Evolutionary conservation across 1,140 invertebrate species (phyloP).

Genomic region (Drosophila navojoa): DNA sequence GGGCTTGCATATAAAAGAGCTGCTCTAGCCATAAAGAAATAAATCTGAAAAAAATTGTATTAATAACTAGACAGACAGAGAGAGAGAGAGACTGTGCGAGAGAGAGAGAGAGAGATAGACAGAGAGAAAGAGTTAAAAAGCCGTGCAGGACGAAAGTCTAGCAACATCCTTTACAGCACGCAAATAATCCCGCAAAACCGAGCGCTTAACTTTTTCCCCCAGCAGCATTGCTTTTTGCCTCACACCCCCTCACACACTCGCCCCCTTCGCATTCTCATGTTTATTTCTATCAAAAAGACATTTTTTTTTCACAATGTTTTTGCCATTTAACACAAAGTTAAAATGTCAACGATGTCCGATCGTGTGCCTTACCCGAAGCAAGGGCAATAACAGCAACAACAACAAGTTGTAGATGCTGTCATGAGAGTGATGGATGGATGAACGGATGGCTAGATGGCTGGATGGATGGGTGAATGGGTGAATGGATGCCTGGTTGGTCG

Average conservation of each 20-base stretch:
- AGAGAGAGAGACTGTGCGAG: neutral
- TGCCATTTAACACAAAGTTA: slow-evolving; percentile 73
- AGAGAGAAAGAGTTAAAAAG: slow-evolving; percentile 4
- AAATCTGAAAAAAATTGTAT: slow-evolving; percentile 12
- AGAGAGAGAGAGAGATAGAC: neutral
- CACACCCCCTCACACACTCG: neutral
- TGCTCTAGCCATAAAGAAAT: slow-evolving; percentile 11
- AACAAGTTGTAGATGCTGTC: slow-evolving; percentile 34
- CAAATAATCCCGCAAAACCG: slow-evolving; percentile 78
- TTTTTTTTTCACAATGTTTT: slow-evolving; percentile 55
- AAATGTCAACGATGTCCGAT: slow-evolving; percentile 78
- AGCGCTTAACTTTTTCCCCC: slow-evolving; percentile 72
- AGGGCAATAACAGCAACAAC: slow-evolving; percentile 47
- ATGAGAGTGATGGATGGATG: slow-evolving; percentile 61
- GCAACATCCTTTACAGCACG: slow-evolving; percentile 73
- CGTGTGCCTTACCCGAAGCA: slow-evolving; percentile 48
- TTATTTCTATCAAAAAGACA: slow-evolving; percentile 16
- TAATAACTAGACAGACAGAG: neutral
- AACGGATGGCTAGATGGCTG: slow-evolving; percentile 7
- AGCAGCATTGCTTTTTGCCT: slow-evolving; percentile 28
- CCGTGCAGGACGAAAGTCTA: slow-evolving; percentile 55
- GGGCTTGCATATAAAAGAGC: slow-evolving; percentile 30
- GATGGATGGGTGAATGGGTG: slow-evolving; percentile 6
- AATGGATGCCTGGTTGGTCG: slow-evolving; percentile 7
- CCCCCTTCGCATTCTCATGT: neutral